Base-by-base conservation (phyloP, 1,140 invertebrate species). In the Melanaphis sacchari region DNA sequence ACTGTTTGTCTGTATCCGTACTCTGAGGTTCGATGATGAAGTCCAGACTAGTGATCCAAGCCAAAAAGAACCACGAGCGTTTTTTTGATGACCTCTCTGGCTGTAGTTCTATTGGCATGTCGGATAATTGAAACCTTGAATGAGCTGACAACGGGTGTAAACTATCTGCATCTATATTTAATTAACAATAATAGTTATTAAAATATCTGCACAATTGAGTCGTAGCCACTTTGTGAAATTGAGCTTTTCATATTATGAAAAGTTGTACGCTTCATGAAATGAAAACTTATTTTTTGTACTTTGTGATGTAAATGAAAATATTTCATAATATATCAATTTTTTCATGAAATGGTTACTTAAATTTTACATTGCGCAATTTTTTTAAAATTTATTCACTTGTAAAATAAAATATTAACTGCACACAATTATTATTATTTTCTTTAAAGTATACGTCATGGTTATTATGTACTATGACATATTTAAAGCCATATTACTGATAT, bases 1-100 rank as follows among this genome's bases (percentile, higher is more conserved):
- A 11, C 8, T n/a, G 59, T 31, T 5, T 18, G 15, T 2, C 24
- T 15, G 26, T 89, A 11, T 54, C 8, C 94, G 94, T 94, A 94
- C 94, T 94, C 59, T 94, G 94, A 36, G 94, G 94, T 91, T 94
- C 94, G 90, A 94, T 93, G 18, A 94, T 91, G 41, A 93, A 93
- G 46, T 92, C 91, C 24, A 93, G 43, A 94, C 87, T 66, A 87
- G 40, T 87, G 46, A 93, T 22, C 76, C 91, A 93, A 54, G 91
- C 81, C 36, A 93, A 52, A 85, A 93, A 93, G 36, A 93, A 93
- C 91, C 91, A 93, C 24, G 91, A 93, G 1, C 91, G 76, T 85
- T 93, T 93, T 93, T 93, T 31, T 4, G 41, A 54, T 24, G 91
- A 85, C 6, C 85, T 84, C n/a, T 93, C 46, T 0, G 91, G 76